These are phyloP conservation scores for Diploscapter pachys DNA, from an alignment of 1,140 invertebrate genomes.

Conservation along the genomic window DNA sequence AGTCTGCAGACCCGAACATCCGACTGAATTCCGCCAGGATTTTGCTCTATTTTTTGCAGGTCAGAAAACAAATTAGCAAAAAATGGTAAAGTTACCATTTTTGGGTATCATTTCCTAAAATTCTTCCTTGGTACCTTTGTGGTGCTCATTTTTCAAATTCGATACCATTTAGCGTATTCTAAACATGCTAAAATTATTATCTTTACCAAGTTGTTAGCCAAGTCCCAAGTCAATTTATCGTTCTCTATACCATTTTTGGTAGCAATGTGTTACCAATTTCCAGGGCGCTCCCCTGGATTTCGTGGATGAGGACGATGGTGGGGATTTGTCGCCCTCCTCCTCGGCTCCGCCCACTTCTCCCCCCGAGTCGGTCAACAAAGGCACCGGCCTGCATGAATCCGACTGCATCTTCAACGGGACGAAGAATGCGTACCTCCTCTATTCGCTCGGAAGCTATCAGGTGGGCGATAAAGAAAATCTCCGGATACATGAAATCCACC, in stretches of 20 bases:
- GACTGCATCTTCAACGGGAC: slow-evolving; percentile 42
- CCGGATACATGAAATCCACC: not conserved
- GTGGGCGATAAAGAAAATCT: slow-evolving; percentile 27
- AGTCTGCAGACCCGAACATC: slow-evolving; percentile 41
- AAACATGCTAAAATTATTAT: too few species aligned
- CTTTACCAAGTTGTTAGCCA: too few species aligned
- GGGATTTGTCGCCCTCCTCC: slow-evolving; percentile 4
- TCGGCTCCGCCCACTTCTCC: not conserved
- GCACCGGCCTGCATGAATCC: slow-evolving; percentile 48
- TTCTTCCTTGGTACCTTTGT: not conserved
- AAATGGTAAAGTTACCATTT: not conserved
- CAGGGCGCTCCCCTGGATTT: slow-evolving; percentile 54
- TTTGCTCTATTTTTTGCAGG: slow-evolving; percentile 56
- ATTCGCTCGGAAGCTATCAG: slow-evolving; percentile 44
- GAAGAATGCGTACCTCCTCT: slow-evolving; percentile 47
- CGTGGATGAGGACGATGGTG: slow-evolving; percentile 35
- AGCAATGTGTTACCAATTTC: slow-evolving; percentile 21
- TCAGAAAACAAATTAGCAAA: not conserved
- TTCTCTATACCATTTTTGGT: slow-evolving; percentile 12
- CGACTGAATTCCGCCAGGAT: slow-evolving; percentile 47
- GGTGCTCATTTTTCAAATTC: slow-evolving; percentile 3
- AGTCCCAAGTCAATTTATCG: too few species aligned
- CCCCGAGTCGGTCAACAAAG: slow-evolving; percentile 12
- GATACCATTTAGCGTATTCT: not conserved
- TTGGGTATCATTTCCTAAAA: not conserved